A percentile compares a stretch with the other conserved stretches of the same genome.
Evolutionary conservation across 2,113 vertebrate species (phyloP).

Genomic region (Propithecus coquereli): DNA sequence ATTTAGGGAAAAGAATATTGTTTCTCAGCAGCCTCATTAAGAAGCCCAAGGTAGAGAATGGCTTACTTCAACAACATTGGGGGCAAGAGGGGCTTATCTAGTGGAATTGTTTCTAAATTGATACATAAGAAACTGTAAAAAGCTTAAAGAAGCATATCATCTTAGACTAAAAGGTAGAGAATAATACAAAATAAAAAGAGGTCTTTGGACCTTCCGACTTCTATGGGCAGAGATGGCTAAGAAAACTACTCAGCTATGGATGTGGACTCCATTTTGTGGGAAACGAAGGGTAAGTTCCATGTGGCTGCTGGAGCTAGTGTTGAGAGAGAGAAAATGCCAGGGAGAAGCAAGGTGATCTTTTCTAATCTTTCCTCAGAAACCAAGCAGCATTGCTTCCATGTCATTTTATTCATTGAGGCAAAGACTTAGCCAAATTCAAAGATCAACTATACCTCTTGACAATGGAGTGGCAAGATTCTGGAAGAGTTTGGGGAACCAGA

Average conservation of each 20-base stretch:
- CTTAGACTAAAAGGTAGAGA: background rate
- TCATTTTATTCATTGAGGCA: background rate
- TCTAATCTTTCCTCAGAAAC: background rate
- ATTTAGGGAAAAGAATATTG: background rate
- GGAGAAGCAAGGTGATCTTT: background rate
- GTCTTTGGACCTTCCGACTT: background rate
- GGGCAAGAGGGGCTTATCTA: background rate
- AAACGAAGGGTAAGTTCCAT: background rate
- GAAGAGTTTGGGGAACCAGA: background rate
- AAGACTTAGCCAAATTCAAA: background rate
- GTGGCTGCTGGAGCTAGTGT: background rate
- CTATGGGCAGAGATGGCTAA: background rate
- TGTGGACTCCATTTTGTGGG: background rate
- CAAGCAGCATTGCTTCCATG: background rate
- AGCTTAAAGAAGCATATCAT: background rate
- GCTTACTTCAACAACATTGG: background rate
- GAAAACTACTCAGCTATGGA: background rate
- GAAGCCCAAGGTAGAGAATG: background rate
- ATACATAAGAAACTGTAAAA: background rate
- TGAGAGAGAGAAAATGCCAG: background rate
- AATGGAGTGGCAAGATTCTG: background rate
- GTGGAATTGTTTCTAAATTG: background rate
- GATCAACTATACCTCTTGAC: background rate
- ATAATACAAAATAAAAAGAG: background rate
- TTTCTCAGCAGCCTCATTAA: background rate